Base-by-base conservation (phyloP, 2,113 vertebrate genomes). In the Peromyscus polionotus region DNA sequence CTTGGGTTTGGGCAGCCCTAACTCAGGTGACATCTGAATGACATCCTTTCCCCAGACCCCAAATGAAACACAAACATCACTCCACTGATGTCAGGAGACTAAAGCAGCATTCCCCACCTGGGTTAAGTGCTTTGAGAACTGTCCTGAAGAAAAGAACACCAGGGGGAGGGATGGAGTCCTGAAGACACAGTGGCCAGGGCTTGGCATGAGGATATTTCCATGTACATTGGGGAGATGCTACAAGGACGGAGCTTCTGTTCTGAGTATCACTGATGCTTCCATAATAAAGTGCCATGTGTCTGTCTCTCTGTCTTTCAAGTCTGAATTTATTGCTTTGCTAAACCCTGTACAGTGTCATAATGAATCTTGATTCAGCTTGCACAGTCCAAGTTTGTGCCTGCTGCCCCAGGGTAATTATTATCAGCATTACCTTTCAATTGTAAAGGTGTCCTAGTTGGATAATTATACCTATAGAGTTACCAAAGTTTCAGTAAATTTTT, bases 231-330 rank as follows among this genome's bases (percentile, higher is more conserved):
- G 93, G 42, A 96, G 17, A 95, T 95, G 48, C 54, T 81, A 20
- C 94, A 97, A 97, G 84, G 83, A 94, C 59, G 95, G 95, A 79
- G 24, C 31, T 95, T 98, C 97, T 89, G 26, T 81, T 45, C 28
- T 88, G 97, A 54, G 57, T 28, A 70, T 96, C 90, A 89, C 95
- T 96, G 90, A 96, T 96, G 72, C 59, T 96, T 85, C 48, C 91
- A 90, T 94, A 85, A 80, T 89, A 97, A 70, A 97, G 91, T 57
- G 61, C 45, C 48, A 59, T 63, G 39, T 57, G 83, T 96, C 95
- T 86, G 73, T 94, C 45, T 33, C 26, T 79, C 70, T 77, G 68
- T 16, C 88, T 36, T 80, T 61, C 31, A 11, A 70, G 45, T n/a
- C 48, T 81, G 61, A 92, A 88, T 63, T 51, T 77, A 93, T 68